Evolutionary conservation across 2,797 vertebrate species (phyloP).

Genomic region (Etheostoma nigrum): DNA sequence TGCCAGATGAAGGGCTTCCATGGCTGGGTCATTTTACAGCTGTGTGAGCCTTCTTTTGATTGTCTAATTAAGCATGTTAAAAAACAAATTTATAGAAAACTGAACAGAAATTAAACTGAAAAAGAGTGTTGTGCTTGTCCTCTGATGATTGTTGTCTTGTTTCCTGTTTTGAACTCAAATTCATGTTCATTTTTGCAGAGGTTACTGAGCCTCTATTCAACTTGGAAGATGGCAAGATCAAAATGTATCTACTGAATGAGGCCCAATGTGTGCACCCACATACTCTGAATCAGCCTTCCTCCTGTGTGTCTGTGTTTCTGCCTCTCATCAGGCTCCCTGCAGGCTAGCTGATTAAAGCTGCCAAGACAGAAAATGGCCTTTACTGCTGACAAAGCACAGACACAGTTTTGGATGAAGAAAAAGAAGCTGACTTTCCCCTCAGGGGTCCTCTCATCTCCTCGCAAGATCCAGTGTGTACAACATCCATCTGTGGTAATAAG

Average conservation of each 20-base stretch:
- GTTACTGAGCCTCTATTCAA: constrained; percentile 1
- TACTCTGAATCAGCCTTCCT: constrained; percentile 23
- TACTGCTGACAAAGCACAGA: constrained; percentile 38
- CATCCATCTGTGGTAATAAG: constrained; percentile 58
- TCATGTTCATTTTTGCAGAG: constrained; percentile 9
- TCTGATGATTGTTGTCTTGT: background rate
- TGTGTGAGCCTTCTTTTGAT: background rate
- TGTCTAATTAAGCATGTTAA: background rate
- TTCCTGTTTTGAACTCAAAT: constrained; percentile 29
- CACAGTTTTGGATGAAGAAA: constrained; percentile 33
- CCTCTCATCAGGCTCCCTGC: constrained; percentile 14
- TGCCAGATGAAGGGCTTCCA: background rate
- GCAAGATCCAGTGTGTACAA: constrained; percentile 39
- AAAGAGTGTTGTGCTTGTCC: background rate
- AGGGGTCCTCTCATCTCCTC: constrained; percentile 25
- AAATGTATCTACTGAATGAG: constrained; percentile 5
- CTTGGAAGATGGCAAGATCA: background rate
- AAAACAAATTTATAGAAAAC: background rate
- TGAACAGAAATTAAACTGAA: constrained; percentile 5
- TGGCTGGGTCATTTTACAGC: background rate
- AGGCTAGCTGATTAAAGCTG: constrained; percentile 49
- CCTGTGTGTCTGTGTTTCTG: constrained; percentile 7
- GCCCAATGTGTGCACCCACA: background rate
- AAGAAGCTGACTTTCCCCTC: constrained; percentile 17
- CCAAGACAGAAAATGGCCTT: constrained; percentile 44